Conservation (phyloP, 92 coral and sea anemone genomes). For the Porites divaricata region DNA sequence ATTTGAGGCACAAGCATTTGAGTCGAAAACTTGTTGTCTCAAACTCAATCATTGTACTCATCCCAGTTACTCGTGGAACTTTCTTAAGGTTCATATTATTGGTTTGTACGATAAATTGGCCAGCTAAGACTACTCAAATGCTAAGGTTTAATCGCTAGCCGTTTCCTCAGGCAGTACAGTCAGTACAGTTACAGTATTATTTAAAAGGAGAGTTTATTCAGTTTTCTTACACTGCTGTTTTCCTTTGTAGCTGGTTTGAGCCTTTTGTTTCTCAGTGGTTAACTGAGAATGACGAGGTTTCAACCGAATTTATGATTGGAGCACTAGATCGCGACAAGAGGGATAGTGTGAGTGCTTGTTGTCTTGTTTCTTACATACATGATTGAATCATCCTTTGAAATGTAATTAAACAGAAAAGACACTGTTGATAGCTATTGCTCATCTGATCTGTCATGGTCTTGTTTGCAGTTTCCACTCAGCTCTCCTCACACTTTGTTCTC, state of each 20-base stretch:
- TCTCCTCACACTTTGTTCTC: constrained; percentile 90
- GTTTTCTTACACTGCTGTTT: background rate
- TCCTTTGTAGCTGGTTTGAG: constrained; percentile 88
- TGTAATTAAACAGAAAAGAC: background rate
- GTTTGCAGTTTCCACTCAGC: constrained; percentile 83
- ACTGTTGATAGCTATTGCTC: background rate
- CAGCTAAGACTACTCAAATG: too few relatives aligned
- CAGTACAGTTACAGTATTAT: too few relatives aligned
- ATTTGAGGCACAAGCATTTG: too few relatives aligned
- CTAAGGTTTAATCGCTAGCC: too few relatives aligned
- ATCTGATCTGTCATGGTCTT: background rate
- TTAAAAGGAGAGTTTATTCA: too few relatives aligned
- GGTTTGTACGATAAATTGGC: too few relatives aligned
- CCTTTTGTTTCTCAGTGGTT: constrained; percentile 97
- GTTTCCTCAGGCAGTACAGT: too few relatives aligned
- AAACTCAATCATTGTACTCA: too few relatives aligned
- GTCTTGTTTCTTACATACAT: background rate
- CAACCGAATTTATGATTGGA: constrained; percentile 94
- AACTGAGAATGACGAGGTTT: constrained; percentile 94
- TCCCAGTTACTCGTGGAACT: too few relatives aligned
- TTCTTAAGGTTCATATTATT: too few relatives aligned
- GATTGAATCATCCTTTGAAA: background rate
- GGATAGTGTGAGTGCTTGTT: constrained; percentile 72
- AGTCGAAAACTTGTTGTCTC: too few relatives aligned
- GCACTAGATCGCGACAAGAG: constrained; percentile 95